Conservation (phyloP, 1,140 invertebrate species). For the Heliothis subflexa region DNA sequence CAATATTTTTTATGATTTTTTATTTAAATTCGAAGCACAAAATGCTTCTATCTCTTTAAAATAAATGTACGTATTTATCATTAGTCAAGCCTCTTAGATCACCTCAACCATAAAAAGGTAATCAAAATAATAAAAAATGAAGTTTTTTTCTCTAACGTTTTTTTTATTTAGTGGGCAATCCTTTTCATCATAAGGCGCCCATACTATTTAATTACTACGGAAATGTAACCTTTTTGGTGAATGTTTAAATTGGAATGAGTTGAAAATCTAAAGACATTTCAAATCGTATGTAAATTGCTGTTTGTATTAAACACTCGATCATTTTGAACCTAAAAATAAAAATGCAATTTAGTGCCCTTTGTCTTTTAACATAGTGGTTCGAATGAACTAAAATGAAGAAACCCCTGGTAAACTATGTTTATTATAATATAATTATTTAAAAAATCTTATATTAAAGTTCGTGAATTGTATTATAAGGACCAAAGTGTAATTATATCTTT, state of each 20-base stretch:
- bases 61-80: constrained; percentile 24
- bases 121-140: not conserved
- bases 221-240: constrained; percentile 9
- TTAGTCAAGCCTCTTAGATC: constrained; percentile 17
- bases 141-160: not conserved
- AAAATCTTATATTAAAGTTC: constrained; percentile 19
- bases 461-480: constrained; percentile 15
- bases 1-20: too few relatives aligned
- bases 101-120: not conserved
- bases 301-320: not conserved
- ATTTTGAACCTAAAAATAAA: constrained; percentile 48
- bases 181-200: not conserved
- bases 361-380: constrained; percentile 51
- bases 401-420: constrained; percentile 26
- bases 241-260: constrained; percentile 28
- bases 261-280: constrained; percentile 12
- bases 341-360: constrained; percentile 60
- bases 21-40: too few relatives aligned
- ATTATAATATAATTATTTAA: constrained; percentile 15
- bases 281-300: not conserved
- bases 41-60: too few relatives aligned
- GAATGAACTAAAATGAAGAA: constrained; percentile 35
- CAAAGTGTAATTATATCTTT: not conserved
- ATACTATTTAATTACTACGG: not conserved
- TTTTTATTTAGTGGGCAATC: not conserved